A percentile compares a stretch with the other conserved stretches of the same genome.
These are phyloP conservation scores for Brachyalestes nurse DNA, from an alignment of 2,797 vertebrate genomes.

Conservation along the genomic window DNA sequence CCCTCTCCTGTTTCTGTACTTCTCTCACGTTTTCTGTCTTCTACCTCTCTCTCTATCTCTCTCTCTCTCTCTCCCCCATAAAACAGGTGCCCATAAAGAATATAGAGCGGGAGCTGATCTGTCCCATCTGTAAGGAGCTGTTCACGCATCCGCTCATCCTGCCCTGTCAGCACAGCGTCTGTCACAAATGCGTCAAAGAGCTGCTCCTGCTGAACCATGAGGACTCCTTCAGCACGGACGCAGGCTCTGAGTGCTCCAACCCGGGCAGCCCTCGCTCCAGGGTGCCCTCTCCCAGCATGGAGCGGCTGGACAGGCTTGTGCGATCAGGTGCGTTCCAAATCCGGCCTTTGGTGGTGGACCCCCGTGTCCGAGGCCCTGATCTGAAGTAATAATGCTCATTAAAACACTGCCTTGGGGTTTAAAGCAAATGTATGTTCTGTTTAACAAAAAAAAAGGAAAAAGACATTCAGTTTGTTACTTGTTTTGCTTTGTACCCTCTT, in stretches of 20 bases:
- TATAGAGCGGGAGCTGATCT: constrained; percentile 96
- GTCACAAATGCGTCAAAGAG: constrained; percentile 95
- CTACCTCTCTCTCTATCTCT: neutral
- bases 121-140: constrained; percentile 95
- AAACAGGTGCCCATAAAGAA: constrained; percentile 91
- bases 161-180: constrained; percentile 96
- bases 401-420: neutral
- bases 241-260: constrained; percentile 90
- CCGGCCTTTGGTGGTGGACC: neutral
- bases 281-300: constrained; percentile 88
- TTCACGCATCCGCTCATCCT: constrained; percentile 96
- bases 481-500: neutral
- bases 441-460: no score
- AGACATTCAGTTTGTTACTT: neutral
- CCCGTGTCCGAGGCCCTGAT: neutral
- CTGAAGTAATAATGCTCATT: neutral
- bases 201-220: constrained; percentile 89
- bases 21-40: neutral
- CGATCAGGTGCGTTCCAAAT: constrained; percentile 87
- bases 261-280: constrained; percentile 90
- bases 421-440: neutral
- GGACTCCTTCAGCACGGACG: constrained; percentile 85
- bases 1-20: neutral
- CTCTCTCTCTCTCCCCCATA: constrained; percentile 3
- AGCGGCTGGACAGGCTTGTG: constrained; percentile 89